Evolutionary conservation across 2,113 vertebrate species (phyloP), one percentile per base, ranked within the genome.

Genomic region (Catharus bicknelli): DNA sequence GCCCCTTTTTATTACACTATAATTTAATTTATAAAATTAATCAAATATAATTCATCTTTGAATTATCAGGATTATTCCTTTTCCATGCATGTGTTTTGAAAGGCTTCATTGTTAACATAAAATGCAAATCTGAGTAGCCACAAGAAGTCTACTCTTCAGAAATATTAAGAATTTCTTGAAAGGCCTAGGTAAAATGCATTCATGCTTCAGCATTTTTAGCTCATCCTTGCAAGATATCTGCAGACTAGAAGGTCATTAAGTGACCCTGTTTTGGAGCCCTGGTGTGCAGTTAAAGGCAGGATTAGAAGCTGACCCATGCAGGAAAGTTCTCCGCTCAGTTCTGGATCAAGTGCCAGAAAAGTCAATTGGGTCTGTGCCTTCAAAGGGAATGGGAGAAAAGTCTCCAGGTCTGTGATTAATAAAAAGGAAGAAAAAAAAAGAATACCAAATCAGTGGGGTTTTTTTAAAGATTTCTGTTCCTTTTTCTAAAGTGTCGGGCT

Each of bases 401-500:
- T 4, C 29, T 64, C 55, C 21, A 61, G 13, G 15, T 74, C 47
- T 1, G 1, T 0, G 8, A 77, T n/a, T 14, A 59, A 23, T 53
- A 6, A 57, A 80, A 29, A 38, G 20, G 3, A 4, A 47, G 13
- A 48, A 30, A 21, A 42, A 32, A 42, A 5, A 13, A 9, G 14
- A 68, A 55, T 10, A 40, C 7, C 54, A 63, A 30, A 25, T 70
- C 17, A 10, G 8, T 32, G 6, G 6, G 3, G 27, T 1, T 13
- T 75, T 64, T 25, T 27, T 3, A n/a, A 63, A 76, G 6, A 4
- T 4, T 42, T 55, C 21, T 34, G 13, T 5, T 75, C 13, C 40
- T 4, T 7, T 42, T 42, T 70, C 29, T 11, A n/a, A 55, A 40
- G 36, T 79, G 16, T 7, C 0, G 0, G 40, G 27, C 17, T 16